Percentiles rank a stretch among this genome's conserved stretches.
phyloP scores from a whole-genome alignment of 2,797 vertebrate genomes.

The Triplophysa yarkandensis region DNA sequence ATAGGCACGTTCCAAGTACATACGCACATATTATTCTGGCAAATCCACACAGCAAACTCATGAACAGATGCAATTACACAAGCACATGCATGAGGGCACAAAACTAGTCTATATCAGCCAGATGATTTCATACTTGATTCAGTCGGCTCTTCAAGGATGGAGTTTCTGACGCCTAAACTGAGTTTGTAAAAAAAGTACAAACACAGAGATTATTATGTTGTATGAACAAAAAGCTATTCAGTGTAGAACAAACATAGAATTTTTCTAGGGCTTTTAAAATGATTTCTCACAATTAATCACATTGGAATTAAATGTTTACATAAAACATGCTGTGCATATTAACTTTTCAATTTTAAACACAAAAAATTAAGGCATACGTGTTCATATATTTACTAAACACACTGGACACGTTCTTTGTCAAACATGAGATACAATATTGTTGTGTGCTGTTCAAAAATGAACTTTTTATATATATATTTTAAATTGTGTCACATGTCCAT shows the following conservation, averaged over 20 bases:
- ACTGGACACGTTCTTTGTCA: too few relatives aligned
- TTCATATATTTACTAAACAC: too few relatives aligned
- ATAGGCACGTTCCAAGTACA: conserved; percentile 58
- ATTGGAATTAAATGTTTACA: too few relatives aligned
- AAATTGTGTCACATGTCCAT: background rate
- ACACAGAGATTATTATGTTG: background rate
- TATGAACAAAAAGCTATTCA: too few relatives aligned
- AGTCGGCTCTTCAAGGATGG: background rate
- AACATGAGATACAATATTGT: too few relatives aligned
- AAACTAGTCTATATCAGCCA: background rate
- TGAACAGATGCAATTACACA: conserved; percentile 21
- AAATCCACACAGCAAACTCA: conserved; percentile 27
- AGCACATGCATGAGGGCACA: background rate
- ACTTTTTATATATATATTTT: too few relatives aligned
- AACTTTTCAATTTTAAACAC: too few relatives aligned
- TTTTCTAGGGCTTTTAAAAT: too few relatives aligned
- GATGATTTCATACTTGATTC: background rate
- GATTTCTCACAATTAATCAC: too few relatives aligned
- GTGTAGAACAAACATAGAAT: too few relatives aligned
- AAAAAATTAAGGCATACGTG: too few relatives aligned
- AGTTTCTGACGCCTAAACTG: background rate
- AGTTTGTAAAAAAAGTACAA: background rate
- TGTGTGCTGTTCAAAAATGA: background rate
- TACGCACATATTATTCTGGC: background rate
- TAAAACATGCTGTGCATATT: too few relatives aligned